Evolutionary conservation across 2,797 vertebrate species (phyloP), one percentile per base, ranked within the genome.

Genomic region (Pterois miles): DNA sequence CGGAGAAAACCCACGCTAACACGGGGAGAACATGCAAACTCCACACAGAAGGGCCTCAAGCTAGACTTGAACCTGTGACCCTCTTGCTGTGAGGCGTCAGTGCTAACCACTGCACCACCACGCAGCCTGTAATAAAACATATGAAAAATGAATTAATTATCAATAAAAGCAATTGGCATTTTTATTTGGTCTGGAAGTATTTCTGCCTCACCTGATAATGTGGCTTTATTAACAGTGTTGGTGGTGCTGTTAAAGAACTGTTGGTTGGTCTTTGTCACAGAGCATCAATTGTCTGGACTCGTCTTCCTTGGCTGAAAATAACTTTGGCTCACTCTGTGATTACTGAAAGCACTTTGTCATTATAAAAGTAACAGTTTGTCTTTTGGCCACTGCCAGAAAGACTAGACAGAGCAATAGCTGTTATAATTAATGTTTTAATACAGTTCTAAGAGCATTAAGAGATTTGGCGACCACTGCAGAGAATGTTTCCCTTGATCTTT

Each of bases 371-470:
- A 36, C 48, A 46, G 34, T 46, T 43, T 69, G 31, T 46, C 54
- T 60, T 56, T 54, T 46, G 22, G 8, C n/a, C 22, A 12, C 8
- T 57, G 57, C 20, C 62, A 53, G 62, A 46, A 72, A 22, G 64
- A 63, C 13, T 27, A 6, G 20, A 43, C 73, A 50, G 68, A 53
- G 12, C 23, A 66, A 63, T 25, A 36, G 33, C 25, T 65, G 53
- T 48, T 27, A 34, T 71, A 33, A 83, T 79, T 58, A 72, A 53
- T 64, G 29, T 50, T 40, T 43, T 54, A 29, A 58, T 66, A 43
- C 23, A 59, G 20, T 36, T 65, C 40, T 54, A 36, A 38, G 25
- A 29, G 36, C 29, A 62, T 57, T 33, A 57, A 57, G 12, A 22
- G 9, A 22, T 58, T 36, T 73, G 40, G 22, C 29, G 52, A 12